Percentiles rank a stretch among this genome's conserved stretches.
Conservation (phyloP, 2,888 invertebrate species). For the Cancer borealis region DNA sequence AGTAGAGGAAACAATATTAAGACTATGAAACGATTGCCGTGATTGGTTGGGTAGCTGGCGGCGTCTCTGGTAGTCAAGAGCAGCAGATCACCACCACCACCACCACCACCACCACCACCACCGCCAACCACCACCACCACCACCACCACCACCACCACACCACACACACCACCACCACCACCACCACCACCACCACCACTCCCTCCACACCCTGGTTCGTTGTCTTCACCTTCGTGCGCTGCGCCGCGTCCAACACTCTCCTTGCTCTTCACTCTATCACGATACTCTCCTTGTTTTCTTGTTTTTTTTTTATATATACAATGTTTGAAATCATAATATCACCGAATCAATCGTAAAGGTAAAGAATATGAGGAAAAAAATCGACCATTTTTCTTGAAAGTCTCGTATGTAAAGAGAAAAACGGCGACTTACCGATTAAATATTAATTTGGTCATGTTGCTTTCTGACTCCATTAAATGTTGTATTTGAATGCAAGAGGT, state of each 20-base stretch:
- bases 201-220: not conserved
- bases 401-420: not conserved
- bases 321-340: not conserved
- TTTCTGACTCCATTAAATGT: conserved; percentile 34
- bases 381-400: not conserved
- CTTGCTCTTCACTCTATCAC: not conserved
- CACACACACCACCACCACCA: not conserved
- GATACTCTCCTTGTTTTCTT: not conserved
- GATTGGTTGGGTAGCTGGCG: not conserved
- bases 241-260: not conserved
- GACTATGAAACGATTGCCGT: not conserved
- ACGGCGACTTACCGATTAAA: conserved; percentile 23
- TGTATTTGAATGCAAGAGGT: conserved; percentile 37
- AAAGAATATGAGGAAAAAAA: not conserved
- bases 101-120: too few species aligned
- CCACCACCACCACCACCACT: not conserved
- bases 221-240: not conserved
- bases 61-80: not conserved
- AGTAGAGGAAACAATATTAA: not conserved
- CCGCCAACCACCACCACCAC: too few species aligned
- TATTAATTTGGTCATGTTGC: conserved; percentile 37
- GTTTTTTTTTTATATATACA: not conserved
- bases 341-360: conserved; percentile 9
- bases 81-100: not conserved
- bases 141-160: not conserved